These are phyloP conservation scores for Ostrea denselamellosa DNA, from an alignment of 1,140 invertebrate genomes.

Conservation along the genomic window DNA sequence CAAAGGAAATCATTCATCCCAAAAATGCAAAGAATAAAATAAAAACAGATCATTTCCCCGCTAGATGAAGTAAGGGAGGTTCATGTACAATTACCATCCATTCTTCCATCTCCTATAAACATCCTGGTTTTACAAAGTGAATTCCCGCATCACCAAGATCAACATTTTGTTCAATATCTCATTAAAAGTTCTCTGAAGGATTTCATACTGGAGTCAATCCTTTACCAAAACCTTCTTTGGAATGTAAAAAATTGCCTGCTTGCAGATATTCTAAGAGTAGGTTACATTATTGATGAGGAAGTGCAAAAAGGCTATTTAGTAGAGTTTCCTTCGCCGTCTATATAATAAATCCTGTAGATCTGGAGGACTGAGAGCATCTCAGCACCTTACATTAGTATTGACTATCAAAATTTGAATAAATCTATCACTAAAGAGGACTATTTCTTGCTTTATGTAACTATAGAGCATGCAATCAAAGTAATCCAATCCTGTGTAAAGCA, in stretches of 20 bases:
- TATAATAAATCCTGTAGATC: conserved; percentile 48
- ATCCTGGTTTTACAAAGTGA: conserved; percentile 33
- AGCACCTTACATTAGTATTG: conserved; percentile 43
- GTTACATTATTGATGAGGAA: conserved; percentile 14
- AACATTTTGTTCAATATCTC: conserved; percentile 25
- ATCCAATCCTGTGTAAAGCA: conserved; percentile 5
- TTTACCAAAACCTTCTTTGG: background rate
- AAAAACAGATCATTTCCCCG: background rate
- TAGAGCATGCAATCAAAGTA: conserved; percentile 25
- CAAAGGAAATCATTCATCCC: conserved; percentile 7
- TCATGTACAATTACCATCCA: background rate
- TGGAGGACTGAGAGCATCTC: conserved; percentile 51
- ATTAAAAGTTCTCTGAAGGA: conserved; percentile 22
- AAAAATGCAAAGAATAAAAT: conserved; percentile 20
- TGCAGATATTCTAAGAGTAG: background rate
- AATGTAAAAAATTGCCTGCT: conserved; percentile 54
- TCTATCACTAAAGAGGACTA: conserved; percentile 44
- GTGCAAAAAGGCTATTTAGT: conserved; percentile 50
- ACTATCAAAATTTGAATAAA: conserved; percentile 44
- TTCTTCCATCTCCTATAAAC: conserved; percentile 23
- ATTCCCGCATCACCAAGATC: conserved; percentile 42
- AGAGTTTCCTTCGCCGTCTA: conserved; percentile 37
- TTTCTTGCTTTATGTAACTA: conserved; percentile 3
- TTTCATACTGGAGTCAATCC: conserved; percentile 48
- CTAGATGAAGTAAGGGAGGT: background rate